A percentile compares a stretch with the other conserved stretches of the same genome.
phyloP scores from a whole-genome alignment of 2,888 invertebrate genomes.

The Amiota mariae region DNA sequence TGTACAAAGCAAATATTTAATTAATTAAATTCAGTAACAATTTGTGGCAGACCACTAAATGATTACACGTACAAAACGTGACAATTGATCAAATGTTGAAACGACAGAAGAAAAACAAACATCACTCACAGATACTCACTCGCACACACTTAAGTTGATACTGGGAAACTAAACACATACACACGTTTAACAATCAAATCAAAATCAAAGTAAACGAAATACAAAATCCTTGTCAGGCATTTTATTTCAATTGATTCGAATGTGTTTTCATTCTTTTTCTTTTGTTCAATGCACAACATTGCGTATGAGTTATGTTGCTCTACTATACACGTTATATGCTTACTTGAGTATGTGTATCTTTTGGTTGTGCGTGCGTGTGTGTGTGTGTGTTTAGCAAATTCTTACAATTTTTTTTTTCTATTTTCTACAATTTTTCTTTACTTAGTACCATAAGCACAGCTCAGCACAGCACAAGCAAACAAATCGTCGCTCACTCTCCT shows the following conservation, averaged over 20 bases:
- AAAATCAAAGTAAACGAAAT: conserved; percentile 55
- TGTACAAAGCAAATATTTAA: not conserved
- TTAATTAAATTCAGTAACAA: not conserved
- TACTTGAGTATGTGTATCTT: conserved; percentile 39
- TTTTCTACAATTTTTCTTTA: not conserved
- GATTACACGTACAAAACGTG: conserved; percentile 34
- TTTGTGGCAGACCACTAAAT: conserved; percentile 6
- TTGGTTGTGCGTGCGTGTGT: no score
- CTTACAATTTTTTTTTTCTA: not conserved
- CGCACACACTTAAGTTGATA: conserved; percentile 12
- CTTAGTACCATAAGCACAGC: not conserved
- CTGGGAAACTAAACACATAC: conserved; percentile 27
- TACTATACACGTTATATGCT: not conserved
- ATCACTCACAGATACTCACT: conserved; percentile 27
- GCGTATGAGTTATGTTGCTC: conserved; percentile 41
- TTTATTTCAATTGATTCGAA: conserved; percentile 60
- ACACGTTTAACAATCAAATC: conserved; percentile 51
- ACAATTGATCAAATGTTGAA: conserved; percentile 51
- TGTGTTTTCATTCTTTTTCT: not conserved
- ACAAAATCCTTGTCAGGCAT: conserved; percentile 44
- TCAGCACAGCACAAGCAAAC: not conserved
- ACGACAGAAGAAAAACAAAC: conserved; percentile 36
- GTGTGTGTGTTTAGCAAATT: not conserved
- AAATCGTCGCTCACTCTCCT: not conserved
- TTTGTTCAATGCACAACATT: conserved; percentile 26